Conservation (phyloP, 2,113 vertebrate genomes). For the Cryptomyrus ogoouensis region DNA sequence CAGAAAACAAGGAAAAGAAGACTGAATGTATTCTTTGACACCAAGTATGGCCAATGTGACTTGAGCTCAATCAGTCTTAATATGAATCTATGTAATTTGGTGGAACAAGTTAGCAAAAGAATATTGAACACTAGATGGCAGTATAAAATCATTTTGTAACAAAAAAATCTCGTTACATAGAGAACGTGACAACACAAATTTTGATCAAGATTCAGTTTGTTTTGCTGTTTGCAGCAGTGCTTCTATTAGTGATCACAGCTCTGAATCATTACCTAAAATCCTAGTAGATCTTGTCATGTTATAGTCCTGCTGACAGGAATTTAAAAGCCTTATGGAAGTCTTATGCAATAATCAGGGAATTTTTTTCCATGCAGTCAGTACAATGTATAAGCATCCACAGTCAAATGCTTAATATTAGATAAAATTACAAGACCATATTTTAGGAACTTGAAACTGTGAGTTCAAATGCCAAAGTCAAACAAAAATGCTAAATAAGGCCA, state of each 20-base stretch:
- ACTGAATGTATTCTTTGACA: conserved; percentile 1
- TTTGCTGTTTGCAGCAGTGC: background rate
- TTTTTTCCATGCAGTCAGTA: background rate
- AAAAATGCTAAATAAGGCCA: background rate
- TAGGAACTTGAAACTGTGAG: background rate
- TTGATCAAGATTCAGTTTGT: background rate
- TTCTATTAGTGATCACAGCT: background rate
- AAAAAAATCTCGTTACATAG: background rate
- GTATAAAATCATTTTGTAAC: background rate
- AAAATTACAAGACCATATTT: background rate
- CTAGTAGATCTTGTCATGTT: background rate
- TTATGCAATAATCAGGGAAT: conserved; percentile 12
- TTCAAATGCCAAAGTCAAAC: background rate
- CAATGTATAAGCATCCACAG: background rate
- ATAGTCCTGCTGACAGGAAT: background rate
- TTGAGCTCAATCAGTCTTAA: background rate
- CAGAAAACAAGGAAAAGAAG: conserved; percentile 28
- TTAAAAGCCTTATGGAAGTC: background rate
- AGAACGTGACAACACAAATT: background rate
- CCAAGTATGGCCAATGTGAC: background rate
- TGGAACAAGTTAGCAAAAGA: background rate
- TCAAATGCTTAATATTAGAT: background rate
- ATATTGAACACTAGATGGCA: conserved; percentile 16
- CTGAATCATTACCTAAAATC: background rate
- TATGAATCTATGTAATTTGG: background rate